These are phyloP conservation scores for Liasis olivaceus DNA, from an alignment of 2,797 vertebrate genomes.

Conservation along the genomic window DNA sequence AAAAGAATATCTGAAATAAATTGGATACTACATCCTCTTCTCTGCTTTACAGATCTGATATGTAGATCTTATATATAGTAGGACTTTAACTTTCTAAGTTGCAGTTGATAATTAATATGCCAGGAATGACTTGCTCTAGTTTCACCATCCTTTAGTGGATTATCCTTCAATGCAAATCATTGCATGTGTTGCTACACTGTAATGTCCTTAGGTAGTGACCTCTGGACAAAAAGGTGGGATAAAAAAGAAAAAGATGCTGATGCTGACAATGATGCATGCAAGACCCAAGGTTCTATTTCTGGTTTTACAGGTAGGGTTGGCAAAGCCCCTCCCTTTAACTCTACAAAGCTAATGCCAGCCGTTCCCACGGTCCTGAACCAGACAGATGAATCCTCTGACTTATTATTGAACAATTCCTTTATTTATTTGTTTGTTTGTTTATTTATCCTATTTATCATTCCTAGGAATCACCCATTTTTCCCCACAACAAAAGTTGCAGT, in stretches of 20 bases:
- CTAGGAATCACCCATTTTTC: too few species aligned
- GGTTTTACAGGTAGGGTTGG: background rate
- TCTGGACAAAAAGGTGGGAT: background rate
- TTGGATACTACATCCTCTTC: background rate
- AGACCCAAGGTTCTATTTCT: background rate
- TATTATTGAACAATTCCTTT: too few species aligned
- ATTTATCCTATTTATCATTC: too few species aligned
- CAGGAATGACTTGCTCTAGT: background rate
- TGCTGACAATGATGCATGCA: background rate
- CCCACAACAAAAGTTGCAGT: too few species aligned
- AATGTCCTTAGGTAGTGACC: background rate
- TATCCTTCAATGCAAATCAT: background rate
- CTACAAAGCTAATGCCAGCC: background rate
- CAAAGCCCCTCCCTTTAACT: background rate
- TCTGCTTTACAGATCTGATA: background rate
- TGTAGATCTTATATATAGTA: background rate
- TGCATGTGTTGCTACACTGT: background rate
- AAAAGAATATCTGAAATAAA: background rate
- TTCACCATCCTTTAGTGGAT: background rate
- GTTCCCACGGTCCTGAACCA: background rate
- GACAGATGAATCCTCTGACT: background rate
- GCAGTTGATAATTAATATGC: background rate
- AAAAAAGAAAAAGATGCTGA: background rate
- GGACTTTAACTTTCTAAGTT: background rate
- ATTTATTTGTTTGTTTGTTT: too few species aligned